These are phyloP conservation scores for Urocolius indicus DNA, from an alignment of 2,113 vertebrate genomes.

Conservation along the genomic window DNA sequence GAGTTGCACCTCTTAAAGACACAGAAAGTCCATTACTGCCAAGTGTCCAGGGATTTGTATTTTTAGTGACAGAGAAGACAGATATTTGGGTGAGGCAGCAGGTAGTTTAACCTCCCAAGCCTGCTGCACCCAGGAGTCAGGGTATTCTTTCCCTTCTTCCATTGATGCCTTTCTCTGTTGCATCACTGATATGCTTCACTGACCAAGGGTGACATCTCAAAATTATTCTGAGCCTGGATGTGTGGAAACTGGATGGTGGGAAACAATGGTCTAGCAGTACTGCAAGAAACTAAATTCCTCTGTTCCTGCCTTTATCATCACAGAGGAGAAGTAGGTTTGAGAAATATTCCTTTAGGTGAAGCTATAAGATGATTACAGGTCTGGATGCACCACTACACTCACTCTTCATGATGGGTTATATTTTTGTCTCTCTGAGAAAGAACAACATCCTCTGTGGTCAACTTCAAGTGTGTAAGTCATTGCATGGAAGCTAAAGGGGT, in stretches of 20 bases:
- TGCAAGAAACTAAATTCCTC: not conserved
- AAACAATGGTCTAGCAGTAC: not conserved
- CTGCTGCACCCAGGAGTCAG: not conserved
- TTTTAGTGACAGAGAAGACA: not conserved
- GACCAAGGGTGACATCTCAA: not conserved
- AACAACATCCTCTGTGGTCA: accelerated
- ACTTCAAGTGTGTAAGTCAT: not conserved
- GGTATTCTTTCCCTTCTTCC: not conserved
- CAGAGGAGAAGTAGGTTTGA: not conserved
- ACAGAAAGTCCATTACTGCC: not conserved
- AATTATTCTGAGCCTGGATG: not conserved
- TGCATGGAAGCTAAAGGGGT: not conserved
- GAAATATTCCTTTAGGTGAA: not conserved
- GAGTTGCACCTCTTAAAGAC: not conserved
- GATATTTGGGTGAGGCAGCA: not conserved
- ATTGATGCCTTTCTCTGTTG: not conserved
- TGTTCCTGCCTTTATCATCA: not conserved
- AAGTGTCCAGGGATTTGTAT: not conserved
- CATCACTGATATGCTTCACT: not conserved
- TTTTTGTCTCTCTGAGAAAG: not conserved
- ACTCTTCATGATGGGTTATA: not conserved
- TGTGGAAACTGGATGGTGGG: not conserved
- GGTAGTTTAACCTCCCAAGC: not conserved
- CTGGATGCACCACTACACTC: not conserved
- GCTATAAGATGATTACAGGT: not conserved